Evolutionary conservation across 2,113 vertebrate species (phyloP).

Genomic region (Corvus hawaiiensis): DNA sequence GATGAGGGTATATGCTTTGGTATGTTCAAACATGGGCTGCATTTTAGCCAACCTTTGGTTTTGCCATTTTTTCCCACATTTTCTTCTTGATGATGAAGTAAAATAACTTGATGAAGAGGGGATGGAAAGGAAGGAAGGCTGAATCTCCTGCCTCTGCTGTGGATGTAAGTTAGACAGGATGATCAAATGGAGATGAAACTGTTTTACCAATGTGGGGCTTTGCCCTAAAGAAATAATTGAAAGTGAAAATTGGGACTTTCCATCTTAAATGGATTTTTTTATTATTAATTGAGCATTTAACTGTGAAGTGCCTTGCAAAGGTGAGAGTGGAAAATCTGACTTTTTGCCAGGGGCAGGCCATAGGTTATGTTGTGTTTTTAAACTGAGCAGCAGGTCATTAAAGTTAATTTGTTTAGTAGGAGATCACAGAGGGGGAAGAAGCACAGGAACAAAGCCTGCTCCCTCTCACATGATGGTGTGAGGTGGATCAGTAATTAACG

Average conservation of each 20-base stretch:
- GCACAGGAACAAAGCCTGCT: accelerated
- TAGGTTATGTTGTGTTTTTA: background rate
- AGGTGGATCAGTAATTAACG: background rate
- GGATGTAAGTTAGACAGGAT: background rate
- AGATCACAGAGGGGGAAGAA: background rate
- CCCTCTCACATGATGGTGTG: background rate
- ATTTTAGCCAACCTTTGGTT: background rate
- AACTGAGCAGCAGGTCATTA: accelerated
- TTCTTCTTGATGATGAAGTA: background rate
- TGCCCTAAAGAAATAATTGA: background rate
- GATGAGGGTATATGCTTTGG: background rate
- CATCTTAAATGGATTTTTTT: background rate
- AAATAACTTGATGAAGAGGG: background rate
- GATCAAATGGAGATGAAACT: background rate
- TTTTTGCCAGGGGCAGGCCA: background rate
- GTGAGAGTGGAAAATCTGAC: background rate
- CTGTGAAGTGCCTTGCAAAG: background rate
- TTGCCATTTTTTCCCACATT: background rate
- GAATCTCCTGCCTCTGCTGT: background rate
- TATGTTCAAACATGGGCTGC: background rate
- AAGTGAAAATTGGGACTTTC: background rate
- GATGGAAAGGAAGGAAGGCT: background rate
- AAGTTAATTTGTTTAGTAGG: background rate
- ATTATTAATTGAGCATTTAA: background rate
- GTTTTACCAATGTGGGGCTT: background rate